phyloP scores from a whole-genome alignment of 2,888 invertebrate genomes.

The Acleris holmiana region DNA sequence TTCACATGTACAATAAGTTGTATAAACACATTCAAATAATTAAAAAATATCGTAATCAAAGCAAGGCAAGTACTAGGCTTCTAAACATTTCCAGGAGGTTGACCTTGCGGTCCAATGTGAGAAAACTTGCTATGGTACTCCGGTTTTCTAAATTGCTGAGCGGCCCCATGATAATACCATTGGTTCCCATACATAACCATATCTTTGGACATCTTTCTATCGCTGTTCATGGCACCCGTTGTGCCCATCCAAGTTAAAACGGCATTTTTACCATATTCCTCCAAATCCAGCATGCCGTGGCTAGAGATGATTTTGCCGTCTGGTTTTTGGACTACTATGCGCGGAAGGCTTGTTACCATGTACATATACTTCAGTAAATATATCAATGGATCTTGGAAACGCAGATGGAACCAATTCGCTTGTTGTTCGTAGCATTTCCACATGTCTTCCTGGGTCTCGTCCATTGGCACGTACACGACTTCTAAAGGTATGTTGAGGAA shows the following conservation, averaged over 20 bases:
- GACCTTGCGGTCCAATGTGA: background rate
- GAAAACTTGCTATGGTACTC: constrained; percentile 53
- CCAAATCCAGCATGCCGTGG: constrained; percentile 65
- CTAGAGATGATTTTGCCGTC: constrained; percentile 62
- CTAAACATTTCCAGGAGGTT: background rate
- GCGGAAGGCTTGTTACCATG: constrained; percentile 61
- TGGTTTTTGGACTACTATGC: constrained; percentile 56
- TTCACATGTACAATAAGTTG: no score
- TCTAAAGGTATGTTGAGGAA: constrained; percentile 65
- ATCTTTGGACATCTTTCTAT: constrained; percentile 58
- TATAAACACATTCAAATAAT: no score
- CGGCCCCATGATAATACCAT: constrained; percentile 55
- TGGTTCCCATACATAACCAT: constrained; percentile 56
- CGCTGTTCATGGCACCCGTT: constrained; percentile 43
- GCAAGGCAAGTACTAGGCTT: no score
- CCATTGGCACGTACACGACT: constrained; percentile 70
- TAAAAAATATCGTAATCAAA: no score
- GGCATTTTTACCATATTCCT: constrained; percentile 68
- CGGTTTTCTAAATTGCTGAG: constrained; percentile 34
- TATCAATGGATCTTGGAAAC: constrained; percentile 60
- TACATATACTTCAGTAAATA: constrained; percentile 59
- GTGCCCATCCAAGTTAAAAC: constrained; percentile 67
- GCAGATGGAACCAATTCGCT: constrained; percentile 76
- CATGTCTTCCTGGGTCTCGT: constrained; percentile 58
- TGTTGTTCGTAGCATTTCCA: constrained; percentile 54